Evolutionary conservation across 2,888 invertebrate species (phyloP), one percentile per base, ranked within the genome.

Genomic region (Chrysolina americana): DNA sequence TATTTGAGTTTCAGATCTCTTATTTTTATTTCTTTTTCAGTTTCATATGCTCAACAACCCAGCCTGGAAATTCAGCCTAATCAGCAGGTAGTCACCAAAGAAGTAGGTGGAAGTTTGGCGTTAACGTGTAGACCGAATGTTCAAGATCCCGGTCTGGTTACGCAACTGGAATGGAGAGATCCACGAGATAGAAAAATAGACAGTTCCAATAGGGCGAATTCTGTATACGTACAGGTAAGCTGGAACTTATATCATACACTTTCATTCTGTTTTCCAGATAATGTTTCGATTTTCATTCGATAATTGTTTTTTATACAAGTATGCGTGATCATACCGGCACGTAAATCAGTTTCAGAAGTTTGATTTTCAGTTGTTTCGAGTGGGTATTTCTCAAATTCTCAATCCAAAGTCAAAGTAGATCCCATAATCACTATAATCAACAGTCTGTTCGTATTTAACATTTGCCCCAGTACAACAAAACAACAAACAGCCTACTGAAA

Each of bases 141-240:
- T 1, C 91, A 91, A 0, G 92, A 95, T 82, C 90, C 92, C 2
- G 89, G 89, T 9, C 89, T 94, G 50, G 91, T 96, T 70, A 91
- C 92, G 41, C 92, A 95, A 83, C 91, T 96, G 62, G 92, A 94
- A 85, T 96, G 96, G 96, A 91, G 92, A 79, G 95, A 95, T 86
- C 93, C 93, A 63, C 89, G 90, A 77, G 92, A 93, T 83, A 90
- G 91, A 78, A 91, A 92, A 73, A 94, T 95, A 83, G 92, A 93
- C 10, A 84, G 79, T 69, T 82, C 80, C 4, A 85, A 83, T 74
- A 80, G 83, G 17, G 84, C 81, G n/a, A 82, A 81, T 73, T 80
- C 83, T 6, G 77, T 87, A 65, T 86, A 85, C 72, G 82, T 86
- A 23, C 86, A 87, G 84, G 87, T 88, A 83, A 81, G 73, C 59